Conservation (phyloP, 2,888 invertebrate genomes). For the Eristalis pertinax region DNA sequence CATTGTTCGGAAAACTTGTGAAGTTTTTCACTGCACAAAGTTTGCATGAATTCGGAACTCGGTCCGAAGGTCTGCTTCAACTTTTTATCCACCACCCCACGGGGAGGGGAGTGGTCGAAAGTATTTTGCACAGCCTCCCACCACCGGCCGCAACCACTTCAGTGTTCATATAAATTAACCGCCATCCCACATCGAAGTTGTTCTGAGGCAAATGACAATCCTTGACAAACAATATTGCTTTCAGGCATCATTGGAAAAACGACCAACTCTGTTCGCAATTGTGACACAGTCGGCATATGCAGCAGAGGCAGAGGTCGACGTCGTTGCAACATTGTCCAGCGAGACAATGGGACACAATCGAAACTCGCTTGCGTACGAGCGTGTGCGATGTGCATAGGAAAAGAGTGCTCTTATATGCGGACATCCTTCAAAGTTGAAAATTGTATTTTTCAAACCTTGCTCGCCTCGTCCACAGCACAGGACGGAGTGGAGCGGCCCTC, state of each 20-base stretch:
- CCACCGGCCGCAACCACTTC: background rate
- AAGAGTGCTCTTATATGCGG: background rate
- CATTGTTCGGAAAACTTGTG: background rate
- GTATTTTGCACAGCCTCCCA: background rate
- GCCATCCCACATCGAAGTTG: constrained; percentile 18
- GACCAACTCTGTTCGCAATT: background rate
- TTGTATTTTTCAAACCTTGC: constrained; percentile 3
- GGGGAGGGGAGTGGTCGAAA: background rate
- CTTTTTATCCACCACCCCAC: background rate
- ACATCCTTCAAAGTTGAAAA: constrained; percentile 32
- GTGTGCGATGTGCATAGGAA: constrained; percentile 25
- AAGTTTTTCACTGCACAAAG: background rate
- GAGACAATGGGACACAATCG: constrained; percentile 21
- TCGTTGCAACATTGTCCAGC: constrained; percentile 12
- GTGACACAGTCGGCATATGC: background rate
- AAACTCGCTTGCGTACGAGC: constrained; percentile 19
- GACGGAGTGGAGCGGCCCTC: background rate
- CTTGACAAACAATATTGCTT: constrained; percentile 40
- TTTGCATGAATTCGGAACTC: background rate
- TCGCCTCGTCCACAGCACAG: too few species aligned
- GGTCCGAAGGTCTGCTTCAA: background rate
- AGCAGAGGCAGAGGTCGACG: constrained; percentile 27
- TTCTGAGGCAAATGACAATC: constrained; percentile 30
- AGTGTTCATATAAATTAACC: constrained; percentile 6
- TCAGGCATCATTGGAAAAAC: background rate